Evolutionary conservation across 2,888 invertebrate genomes (phyloP).

Genomic region (Dexiosoma caninum): DNA sequence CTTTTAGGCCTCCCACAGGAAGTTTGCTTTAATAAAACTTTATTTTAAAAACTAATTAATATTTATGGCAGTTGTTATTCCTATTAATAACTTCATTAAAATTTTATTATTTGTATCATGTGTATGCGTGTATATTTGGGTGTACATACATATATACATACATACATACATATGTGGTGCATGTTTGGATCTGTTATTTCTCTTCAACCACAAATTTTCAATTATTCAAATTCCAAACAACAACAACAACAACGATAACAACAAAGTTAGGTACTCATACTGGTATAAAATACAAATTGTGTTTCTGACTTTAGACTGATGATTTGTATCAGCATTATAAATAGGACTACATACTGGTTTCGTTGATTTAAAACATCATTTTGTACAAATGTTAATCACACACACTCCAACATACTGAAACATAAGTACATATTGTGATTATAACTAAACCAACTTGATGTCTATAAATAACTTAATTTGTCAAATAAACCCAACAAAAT

Average conservation of each 20-base stretch:
- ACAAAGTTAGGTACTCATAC: no score
- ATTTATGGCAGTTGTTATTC: conserved; percentile 21
- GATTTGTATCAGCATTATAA: not conserved
- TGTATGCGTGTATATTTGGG: not conserved
- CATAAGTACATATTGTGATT: conserved; percentile 1
- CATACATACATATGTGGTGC: not conserved
- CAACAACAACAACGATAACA: not conserved
- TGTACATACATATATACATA: not conserved
- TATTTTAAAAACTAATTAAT: conserved; percentile 7
- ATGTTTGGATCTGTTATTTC: no score
- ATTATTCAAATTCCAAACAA: conserved; percentile 35
- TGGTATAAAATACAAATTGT: conserved; percentile 13
- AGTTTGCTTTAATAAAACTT: not conserved
- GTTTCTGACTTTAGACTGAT: not conserved
- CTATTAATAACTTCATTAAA: conserved; percentile 7
- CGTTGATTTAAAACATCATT: not conserved
- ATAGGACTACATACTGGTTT: not conserved
- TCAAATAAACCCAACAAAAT: not conserved
- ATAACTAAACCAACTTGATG: conserved; percentile 18
- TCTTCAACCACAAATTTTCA: conserved; percentile 39
- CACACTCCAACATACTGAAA: not conserved
- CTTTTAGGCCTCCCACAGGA: not conserved
- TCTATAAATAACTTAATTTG: conserved; percentile 21
- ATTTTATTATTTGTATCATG: conserved; percentile 14
- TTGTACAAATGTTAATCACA: conserved; percentile 19